Evolutionary conservation across 2,888 invertebrate species (phyloP).

Genomic region (Caenorhabditis parvicauda): DNA sequence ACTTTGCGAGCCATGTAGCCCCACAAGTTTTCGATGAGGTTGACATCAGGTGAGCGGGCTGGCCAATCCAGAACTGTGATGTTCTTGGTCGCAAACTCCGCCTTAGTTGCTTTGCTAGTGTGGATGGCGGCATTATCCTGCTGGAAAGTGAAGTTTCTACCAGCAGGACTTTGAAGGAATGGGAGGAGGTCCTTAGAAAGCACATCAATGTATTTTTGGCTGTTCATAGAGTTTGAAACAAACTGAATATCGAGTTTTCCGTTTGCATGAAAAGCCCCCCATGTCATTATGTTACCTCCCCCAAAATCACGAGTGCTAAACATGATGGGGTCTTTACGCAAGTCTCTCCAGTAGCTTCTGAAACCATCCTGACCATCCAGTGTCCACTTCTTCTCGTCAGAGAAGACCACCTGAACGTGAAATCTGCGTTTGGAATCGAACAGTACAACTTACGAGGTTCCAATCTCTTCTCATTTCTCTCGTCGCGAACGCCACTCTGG

Average conservation of each 20-base stretch:
- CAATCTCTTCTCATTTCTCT: conserved; percentile 1
- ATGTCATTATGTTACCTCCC: conserved; percentile 44
- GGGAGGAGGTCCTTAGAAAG: conserved; percentile 21
- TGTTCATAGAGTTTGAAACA: conserved; percentile 12
- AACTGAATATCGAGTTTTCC: background rate
- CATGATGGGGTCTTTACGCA: conserved; percentile 25
- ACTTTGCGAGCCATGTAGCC: background rate
- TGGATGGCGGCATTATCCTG: conserved; percentile 6
- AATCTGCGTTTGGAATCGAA: too few relatives aligned
- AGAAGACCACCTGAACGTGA: conserved; percentile 26
- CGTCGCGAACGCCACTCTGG: conserved; percentile 12
- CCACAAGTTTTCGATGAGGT: background rate
- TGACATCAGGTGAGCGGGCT: background rate
- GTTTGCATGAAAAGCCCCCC: conserved; percentile 31
- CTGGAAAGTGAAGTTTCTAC: background rate
- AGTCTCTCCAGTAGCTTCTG: conserved; percentile 35
- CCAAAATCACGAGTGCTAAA: conserved; percentile 27
- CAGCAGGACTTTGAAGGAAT: background rate
- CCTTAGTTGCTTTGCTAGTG: background rate
- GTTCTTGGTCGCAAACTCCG: background rate
- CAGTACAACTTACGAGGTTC: background rate
- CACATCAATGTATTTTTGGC: conserved; percentile 8
- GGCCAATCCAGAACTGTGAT: conserved; percentile 4
- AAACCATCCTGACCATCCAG: conserved; percentile 45
- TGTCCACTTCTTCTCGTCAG: conserved; percentile 47